These are phyloP conservation scores for Xenopus laevis DNA, from an alignment of 2,113 vertebrate species.

Conservation along the genomic window DNA sequence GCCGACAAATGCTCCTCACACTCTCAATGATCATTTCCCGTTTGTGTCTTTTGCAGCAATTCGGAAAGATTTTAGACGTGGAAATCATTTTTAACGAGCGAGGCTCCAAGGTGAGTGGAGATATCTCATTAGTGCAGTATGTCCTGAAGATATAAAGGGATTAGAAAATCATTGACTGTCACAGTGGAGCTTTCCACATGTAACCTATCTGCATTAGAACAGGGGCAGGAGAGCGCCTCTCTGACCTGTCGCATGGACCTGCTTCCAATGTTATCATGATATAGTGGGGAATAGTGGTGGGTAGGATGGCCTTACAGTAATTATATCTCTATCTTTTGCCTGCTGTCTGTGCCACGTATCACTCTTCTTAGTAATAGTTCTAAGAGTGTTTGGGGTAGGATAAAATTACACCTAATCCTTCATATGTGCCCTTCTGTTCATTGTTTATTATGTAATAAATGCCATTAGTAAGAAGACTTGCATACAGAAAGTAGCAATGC, in stretches of 20 bases:
- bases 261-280: too few species aligned
- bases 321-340: too few species aligned
- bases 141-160: conserved; percentile 5
- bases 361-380: too few species aligned
- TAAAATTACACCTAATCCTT: too few species aligned
- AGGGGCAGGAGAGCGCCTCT: conserved; percentile 6
- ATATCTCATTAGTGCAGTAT: conserved; percentile 13
- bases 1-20: background rate
- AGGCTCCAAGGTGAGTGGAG: conserved; percentile 89
- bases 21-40: background rate
- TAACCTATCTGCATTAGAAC: background rate
- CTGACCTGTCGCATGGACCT: background rate
- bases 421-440: too few species aligned
- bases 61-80: conserved; percentile 94
- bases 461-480: too few species aligned
- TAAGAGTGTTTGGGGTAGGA: too few species aligned
- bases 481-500: too few species aligned
- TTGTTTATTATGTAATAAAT: too few species aligned
- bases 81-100: conserved; percentile 98
- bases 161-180: conserved; percentile 17
- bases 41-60: conserved; percentile 72
- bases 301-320: too few species aligned
- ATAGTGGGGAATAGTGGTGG: background rate
- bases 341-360: too few species aligned
- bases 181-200: background rate